Conservation (phyloP, 64 coral and sea anemone genomes). For the Anthopleura sola region DNA sequence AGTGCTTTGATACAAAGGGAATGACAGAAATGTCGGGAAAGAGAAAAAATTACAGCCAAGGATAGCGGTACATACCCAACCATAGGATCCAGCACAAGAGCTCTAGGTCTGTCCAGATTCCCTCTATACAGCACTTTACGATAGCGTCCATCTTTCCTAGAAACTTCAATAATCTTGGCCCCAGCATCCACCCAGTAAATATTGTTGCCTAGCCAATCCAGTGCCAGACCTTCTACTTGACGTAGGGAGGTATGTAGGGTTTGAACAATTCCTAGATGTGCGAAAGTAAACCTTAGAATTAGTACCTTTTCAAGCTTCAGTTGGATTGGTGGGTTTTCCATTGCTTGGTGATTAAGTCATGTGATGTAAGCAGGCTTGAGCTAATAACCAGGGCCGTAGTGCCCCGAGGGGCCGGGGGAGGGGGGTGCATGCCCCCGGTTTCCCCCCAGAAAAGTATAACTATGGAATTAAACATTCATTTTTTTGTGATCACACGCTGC, state of each 20-base stretch:
- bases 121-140: constrained; percentile 54
- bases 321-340: too few species aligned
- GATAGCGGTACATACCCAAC: constrained; percentile 52
- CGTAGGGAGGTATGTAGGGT: constrained; percentile 54
- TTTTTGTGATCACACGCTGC: too few species aligned
- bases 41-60: background rate
- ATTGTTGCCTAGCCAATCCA: constrained; percentile 89
- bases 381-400: too few species aligned
- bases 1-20: too few species aligned
- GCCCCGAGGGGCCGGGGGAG: too few species aligned
- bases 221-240: constrained; percentile 83
- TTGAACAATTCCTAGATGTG: constrained; percentile 51
- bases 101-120: constrained; percentile 83
- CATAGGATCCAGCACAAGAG: constrained; percentile 67
- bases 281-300: background rate
- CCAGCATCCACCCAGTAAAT: constrained; percentile 95
- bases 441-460: too few species aligned
- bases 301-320: too few species aligned
- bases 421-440: too few species aligned
- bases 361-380: too few species aligned
- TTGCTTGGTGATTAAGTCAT: too few species aligned
- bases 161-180: constrained; percentile 90
- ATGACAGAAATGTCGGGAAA: too few species aligned
- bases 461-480: too few species aligned
- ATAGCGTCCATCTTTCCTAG: constrained; percentile 79